Conservation (phyloP, 2,888 invertebrate genomes). For the Apamea epomidion region DNA sequence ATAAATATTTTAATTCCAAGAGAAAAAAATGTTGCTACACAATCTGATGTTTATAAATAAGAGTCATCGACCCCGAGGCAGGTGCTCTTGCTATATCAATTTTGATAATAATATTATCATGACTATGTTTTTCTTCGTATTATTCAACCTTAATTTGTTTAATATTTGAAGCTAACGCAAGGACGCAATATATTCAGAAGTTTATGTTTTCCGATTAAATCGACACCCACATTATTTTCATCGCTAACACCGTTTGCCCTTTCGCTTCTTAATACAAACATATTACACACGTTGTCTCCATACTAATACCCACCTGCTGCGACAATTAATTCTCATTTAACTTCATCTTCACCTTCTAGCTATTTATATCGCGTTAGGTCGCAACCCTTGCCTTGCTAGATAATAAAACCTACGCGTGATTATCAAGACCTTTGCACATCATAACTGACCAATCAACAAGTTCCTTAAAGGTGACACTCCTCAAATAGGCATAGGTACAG, state of each 20-base stretch:
- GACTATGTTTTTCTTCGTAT: neutral
- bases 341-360: neutral
- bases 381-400: constrained; percentile 19
- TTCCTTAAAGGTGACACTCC: constrained; percentile 49
- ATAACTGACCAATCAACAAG: constrained; percentile 31
- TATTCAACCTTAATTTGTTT: neutral
- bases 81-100: constrained; percentile 34
- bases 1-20: constrained; percentile 49
- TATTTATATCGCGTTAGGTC: constrained; percentile 13
- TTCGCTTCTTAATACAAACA: constrained; percentile 14
- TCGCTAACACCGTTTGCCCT: neutral
- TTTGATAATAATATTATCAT: constrained; percentile 24
- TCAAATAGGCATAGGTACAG: constrained; percentile 45
- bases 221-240: constrained; percentile 5
- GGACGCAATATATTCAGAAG: constrained; percentile 1
- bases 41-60: constrained; percentile 48
- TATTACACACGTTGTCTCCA: neutral
- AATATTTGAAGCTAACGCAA: constrained; percentile 2
- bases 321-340: constrained; percentile 25
- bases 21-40: constrained; percentile 45
- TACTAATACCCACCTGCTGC: neutral
- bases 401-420: constrained; percentile 22
- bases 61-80: constrained; percentile 54
- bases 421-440: constrained; percentile 46
- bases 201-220: neutral